Evolutionary conservation across 2,888 invertebrate species (phyloP), one percentile per base, ranked within the genome.

Genomic region (Penaeus monodon): DNA sequence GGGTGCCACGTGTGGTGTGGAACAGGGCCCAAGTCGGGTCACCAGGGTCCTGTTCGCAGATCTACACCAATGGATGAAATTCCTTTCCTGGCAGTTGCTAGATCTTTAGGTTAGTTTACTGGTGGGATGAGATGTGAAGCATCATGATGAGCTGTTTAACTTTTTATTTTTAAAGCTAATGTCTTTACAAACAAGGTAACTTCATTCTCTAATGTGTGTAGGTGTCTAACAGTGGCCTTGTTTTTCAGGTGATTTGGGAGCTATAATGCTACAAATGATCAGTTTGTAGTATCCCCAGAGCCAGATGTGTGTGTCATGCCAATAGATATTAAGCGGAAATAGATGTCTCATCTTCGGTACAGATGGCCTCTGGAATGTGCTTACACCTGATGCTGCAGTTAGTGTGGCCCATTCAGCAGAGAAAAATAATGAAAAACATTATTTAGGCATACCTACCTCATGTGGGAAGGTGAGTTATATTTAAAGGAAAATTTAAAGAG

Each of bases 1-100:
- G 99, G 1, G 98, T 99, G 0, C 97, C 97, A 0, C 94, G 99
- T 73, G 99, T 99, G 0, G 99, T 99, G 0, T 99, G 99, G 99
- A 97, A 97, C 92, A 94, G 99, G n/a, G 91, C 98, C 98, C 0
- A 94, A 96, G 64, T 94, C 95, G 68, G 97, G 97, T 20, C 95
- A 96, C 92, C 94, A 95, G 91, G 98, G 98, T 1, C 98, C 98
- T 0, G 96, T 98, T 22, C 94, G 97, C 81, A 95, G 97, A 90
- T 97, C 96, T 78, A 98, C 98, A 0, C 96, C 95, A 1, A 97
- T 97, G 91, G 98, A 98, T 92, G 97, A 97, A 92, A 97, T 98
- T 91, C 98, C 98, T 0, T 98, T 98, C 92, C 93, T 99, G 90
- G 99, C 99, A 1, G 98, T 99, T 24, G 99, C 99, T 1, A 94